Conservation (phyloP, 2,113 vertebrate species). For the Cryptotis parvus region DNA sequence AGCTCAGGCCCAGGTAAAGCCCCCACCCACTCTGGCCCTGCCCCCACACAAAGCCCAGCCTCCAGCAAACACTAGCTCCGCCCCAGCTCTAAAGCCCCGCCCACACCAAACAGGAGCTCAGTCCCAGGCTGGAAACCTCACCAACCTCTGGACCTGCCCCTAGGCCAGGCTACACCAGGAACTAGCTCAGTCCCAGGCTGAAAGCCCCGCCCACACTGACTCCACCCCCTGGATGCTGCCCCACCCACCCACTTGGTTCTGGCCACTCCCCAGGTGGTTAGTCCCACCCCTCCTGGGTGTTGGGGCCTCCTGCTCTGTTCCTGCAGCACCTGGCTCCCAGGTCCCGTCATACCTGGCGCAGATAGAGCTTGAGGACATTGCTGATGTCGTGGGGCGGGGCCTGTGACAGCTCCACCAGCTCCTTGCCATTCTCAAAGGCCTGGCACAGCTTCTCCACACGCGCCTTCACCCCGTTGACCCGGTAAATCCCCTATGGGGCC, state of each 20-base stretch:
- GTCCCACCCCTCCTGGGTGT: no score
- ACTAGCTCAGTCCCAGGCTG: no score
- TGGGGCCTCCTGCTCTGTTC: no score
- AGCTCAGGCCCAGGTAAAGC: no score
- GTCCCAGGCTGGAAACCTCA: background rate
- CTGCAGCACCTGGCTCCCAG: background rate
- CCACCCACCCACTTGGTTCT: no score
- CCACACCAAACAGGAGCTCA: background rate
- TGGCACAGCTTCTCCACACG: constrained; percentile 98
- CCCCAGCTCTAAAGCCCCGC: background rate
- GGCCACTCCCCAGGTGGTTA: no score
- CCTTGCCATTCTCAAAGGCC: constrained; percentile 96
- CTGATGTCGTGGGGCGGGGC: constrained; percentile 96
- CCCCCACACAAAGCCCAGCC: no score
- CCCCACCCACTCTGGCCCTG: background rate
- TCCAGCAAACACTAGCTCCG: rapidly evolving
- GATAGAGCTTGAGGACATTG: constrained; percentile 98
- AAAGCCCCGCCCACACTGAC: no score
- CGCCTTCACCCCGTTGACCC: constrained; percentile 97
- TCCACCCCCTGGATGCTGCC: no score
- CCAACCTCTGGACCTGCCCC: background rate
- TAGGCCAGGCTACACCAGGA: background rate
- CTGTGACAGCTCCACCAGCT: constrained; percentile 96
- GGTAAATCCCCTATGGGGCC: constrained; percentile 94
- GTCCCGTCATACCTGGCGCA: constrained; percentile 91